These are phyloP conservation scores for Serinus canaria DNA, from an alignment of 2,113 vertebrate species.

Conservation along the genomic window DNA sequence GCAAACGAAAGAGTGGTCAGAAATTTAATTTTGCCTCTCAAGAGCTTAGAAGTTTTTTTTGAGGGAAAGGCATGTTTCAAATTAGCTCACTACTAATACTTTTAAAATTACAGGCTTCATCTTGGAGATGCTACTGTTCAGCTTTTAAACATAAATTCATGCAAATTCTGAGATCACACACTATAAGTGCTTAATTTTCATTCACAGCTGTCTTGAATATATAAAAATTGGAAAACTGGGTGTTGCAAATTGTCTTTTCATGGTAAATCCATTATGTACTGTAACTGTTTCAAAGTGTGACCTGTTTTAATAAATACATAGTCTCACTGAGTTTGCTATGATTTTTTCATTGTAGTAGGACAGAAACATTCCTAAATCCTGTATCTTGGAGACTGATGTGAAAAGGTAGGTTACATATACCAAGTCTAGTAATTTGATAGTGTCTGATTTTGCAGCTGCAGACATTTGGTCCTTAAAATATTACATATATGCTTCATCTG, in stretches of 20 bases:
- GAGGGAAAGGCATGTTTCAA: background rate
- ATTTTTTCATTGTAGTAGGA: background rate
- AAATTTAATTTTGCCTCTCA: conserved; percentile 17
- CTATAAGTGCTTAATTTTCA: background rate
- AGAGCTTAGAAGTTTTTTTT: conserved; percentile 8
- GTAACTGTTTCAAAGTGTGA: background rate
- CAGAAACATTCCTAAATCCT: background rate
- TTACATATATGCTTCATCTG: background rate
- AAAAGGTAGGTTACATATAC: background rate
- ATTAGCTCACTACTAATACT: background rate
- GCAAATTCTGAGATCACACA: background rate
- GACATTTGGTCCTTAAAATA: background rate
- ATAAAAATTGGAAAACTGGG: background rate
- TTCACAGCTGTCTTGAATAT: background rate
- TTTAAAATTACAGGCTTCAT: background rate
- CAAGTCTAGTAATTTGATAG: background rate
- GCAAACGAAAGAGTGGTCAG: background rate
- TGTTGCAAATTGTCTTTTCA: background rate
- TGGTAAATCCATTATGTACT: background rate
- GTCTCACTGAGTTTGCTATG: background rate
- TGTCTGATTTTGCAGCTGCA: background rate
- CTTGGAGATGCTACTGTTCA: background rate
- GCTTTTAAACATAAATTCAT: background rate
- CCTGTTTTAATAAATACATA: background rate
- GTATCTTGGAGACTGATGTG: background rate